Evolutionary conservation across 2,113 vertebrate species (phyloP).

Genomic region (Pontoporia blainvillei): DNA sequence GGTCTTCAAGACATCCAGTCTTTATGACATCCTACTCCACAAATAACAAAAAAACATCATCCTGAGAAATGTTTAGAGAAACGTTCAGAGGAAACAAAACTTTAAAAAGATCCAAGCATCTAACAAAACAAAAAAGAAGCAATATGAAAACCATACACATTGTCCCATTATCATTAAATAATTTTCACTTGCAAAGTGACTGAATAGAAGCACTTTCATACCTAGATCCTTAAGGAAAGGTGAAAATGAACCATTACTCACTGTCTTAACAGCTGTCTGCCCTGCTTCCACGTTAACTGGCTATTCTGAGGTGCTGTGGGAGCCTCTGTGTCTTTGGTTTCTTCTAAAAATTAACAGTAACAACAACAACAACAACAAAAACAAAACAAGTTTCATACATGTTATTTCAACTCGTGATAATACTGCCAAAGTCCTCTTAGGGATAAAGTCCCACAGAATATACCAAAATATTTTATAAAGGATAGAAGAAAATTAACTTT

Average conservation of each 20-base stretch:
- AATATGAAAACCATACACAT: neutral
- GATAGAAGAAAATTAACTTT: conserved; percentile 20
- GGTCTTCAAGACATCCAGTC: neutral
- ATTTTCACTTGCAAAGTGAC: neutral
- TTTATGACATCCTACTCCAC: neutral
- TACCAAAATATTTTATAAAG: conserved; percentile 12
- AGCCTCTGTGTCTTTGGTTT: conserved; percentile 98
- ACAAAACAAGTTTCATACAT: conserved; percentile 38
- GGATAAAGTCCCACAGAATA: conserved; percentile 1
- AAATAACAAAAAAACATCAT: neutral
- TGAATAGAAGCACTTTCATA: neutral
- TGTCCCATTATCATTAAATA: neutral
- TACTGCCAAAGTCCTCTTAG: neutral
- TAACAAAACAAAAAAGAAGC: neutral
- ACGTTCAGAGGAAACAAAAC: neutral
- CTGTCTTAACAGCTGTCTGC: conserved; percentile 97
- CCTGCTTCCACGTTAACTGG: conserved; percentile 99
- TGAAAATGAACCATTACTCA: conserved; percentile 82
- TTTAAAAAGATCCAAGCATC: neutral
- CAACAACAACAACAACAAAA: conserved; percentile 26
- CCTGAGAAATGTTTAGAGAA: neutral
- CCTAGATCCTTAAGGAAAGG: neutral
- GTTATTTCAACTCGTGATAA: conserved; percentile 48
- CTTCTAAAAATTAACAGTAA: conserved; percentile 83
- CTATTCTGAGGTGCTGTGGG: conserved; percentile 95